These are phyloP conservation scores for Amiota communis DNA, from an alignment of 2,888 invertebrate species.

Conservation along the genomic window DNA sequence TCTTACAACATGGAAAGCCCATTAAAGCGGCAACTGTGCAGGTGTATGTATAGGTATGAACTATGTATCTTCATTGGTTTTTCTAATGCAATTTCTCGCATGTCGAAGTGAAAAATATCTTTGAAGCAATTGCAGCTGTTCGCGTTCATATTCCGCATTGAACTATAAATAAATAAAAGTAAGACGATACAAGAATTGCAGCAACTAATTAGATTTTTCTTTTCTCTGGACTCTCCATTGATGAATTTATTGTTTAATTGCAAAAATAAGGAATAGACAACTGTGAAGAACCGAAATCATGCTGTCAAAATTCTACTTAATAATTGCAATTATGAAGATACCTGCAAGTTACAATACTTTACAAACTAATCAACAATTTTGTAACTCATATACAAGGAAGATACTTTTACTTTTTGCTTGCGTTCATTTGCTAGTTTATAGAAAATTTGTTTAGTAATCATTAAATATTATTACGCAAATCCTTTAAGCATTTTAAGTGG, in stretches of 20 bases:
- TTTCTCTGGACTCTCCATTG: background rate
- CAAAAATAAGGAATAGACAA: background rate
- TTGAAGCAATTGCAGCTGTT: background rate
- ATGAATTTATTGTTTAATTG: conserved; percentile 22
- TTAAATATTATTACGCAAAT: conserved; percentile 25
- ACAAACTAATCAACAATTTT: background rate
- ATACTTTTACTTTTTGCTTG: conserved; percentile 11
- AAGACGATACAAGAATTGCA: background rate
- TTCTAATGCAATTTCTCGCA: conserved; percentile 10
- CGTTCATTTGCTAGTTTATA: background rate
- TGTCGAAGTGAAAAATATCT: conserved; percentile 1
- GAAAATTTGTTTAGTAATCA: conserved; percentile 25
- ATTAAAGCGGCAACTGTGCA: conserved; percentile 14
- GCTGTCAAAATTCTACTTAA: too few species aligned
- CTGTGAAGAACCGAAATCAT: background rate
- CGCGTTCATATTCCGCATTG: background rate
- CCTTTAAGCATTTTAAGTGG: conserved; percentile 18
- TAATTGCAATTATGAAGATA: too few species aligned
- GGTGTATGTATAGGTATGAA: background rate
- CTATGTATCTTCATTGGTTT: background rate
- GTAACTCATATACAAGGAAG: background rate
- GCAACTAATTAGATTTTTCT: background rate
- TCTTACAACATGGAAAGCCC: conserved; percentile 19
- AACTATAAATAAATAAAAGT: background rate
- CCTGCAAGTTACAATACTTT: too few species aligned